Percentiles rank a stretch among this genome's conserved stretches.
Conservation (phyloP, 2,113 vertebrate genomes). For the Syngnathus scovelli region DNA sequence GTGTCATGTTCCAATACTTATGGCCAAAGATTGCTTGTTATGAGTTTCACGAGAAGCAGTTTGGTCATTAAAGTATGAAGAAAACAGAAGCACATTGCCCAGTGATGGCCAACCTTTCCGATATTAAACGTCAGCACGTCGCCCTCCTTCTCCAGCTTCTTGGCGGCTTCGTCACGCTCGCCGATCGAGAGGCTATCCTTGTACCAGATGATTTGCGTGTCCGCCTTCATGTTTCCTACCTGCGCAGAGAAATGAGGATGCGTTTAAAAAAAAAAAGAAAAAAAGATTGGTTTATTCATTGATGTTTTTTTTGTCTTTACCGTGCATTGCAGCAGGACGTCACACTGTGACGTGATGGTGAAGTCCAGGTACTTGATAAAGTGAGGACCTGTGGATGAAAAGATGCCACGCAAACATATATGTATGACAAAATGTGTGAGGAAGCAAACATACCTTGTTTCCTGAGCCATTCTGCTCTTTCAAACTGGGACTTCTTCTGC, state of each 20-base stretch:
- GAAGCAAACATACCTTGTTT: conserved; percentile 82
- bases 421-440: background rate
- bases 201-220: conserved; percentile 89
- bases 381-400: conserved; percentile 82
- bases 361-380: conserved; percentile 93
- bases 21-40: background rate
- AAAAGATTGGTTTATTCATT: background rate
- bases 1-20: background rate
- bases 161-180: conserved; percentile 86
- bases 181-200: conserved; percentile 90
- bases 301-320: conserved; percentile 60
- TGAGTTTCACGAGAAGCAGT: conserved; percentile 12
- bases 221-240: conserved; percentile 92
- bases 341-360: conserved; percentile 86
- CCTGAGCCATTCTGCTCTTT: conserved; percentile 90
- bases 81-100: conserved; percentile 32
- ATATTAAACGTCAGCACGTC: conserved; percentile 87
- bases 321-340: conserved; percentile 92
- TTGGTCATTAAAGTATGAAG: conserved; percentile 44
- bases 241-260: conserved; percentile 43
- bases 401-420: background rate
- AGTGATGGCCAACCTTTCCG: conserved; percentile 79
- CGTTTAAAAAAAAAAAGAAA: background rate
- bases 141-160: conserved; percentile 76
- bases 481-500: conserved; percentile 92